Conservation (phyloP, 2,888 invertebrate species). For the Meteorus colon region DNA sequence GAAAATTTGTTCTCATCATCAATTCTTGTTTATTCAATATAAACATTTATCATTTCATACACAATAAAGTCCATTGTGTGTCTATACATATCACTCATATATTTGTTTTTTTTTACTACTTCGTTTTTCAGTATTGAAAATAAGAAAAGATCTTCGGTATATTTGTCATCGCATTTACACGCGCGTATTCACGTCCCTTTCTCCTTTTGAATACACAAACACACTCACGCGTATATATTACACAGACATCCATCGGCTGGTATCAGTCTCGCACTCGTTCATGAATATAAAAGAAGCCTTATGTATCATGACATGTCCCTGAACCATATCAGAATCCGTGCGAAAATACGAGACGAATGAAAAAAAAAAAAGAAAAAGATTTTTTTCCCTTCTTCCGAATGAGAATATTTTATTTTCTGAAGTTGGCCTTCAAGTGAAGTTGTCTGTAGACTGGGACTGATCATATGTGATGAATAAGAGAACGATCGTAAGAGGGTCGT, state of each 20-base stretch:
- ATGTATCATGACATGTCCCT: slow-evolving; percentile 38
- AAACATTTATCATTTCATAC: slow-evolving; percentile 46
- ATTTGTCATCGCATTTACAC: slow-evolving; percentile 50
- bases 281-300: slow-evolving; percentile 32
- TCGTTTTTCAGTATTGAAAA: slow-evolving; percentile 32
- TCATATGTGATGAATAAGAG: slow-evolving; percentile 2
- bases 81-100: slow-evolving; percentile 16
- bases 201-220: not conserved
- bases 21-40: slow-evolving; percentile 28
- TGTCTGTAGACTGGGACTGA: not conserved
- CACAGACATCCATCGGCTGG: slow-evolving; percentile 13
- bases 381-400: not conserved
- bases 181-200: slow-evolving; percentile 28
- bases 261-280: slow-evolving; percentile 17
- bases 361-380: not conserved
- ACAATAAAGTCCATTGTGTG: slow-evolving; percentile 61
- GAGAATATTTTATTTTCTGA: slow-evolving; percentile 18
- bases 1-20: slow-evolving; percentile 8
- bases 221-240: not conserved
- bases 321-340: slow-evolving; percentile 38
- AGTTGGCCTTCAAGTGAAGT: slow-evolving; percentile 33
- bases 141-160: slow-evolving; percentile 41
- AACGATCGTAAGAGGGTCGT: slow-evolving; percentile 18
- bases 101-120: not conserved
- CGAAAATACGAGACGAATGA: slow-evolving; percentile 32